Base-by-base conservation (phyloP, 2,113 vertebrate species). In the Delphinapterus leucas region DNA sequence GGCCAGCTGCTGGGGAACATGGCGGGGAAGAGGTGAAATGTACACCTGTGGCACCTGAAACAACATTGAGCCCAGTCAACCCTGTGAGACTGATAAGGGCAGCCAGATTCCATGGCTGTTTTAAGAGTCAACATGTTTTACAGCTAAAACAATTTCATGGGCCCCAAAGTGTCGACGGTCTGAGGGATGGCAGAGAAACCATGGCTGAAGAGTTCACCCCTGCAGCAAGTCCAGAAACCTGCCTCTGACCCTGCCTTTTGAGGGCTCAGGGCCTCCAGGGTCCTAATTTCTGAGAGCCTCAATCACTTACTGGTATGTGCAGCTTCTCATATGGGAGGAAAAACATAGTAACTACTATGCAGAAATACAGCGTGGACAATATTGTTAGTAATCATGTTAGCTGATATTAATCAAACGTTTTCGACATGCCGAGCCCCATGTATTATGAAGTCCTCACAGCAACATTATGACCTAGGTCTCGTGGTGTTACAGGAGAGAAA, bases 1-100 rank as follows among this genome's bases (percentile, higher is more conserved):
- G 89, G 23, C 26, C 82, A 86, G 93, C 71, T 77, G 86, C n/a
- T 60, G 36, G 36, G 25, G 0, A 12, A 76, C 85, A 47, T 15
- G 0, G 1, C 0, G 0, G 33, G 80, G 70, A 81, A 41, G 87
- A 17, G 15, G 21, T 20, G 2, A 93, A 85, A 58, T 2, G 25
- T 3, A 81, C 3, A 67, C 87, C 92, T 77, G 76, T 23, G 53
- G 18, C 92, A 86, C 71, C 96, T 82, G 90, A 88, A 95, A 91
- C 5, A 96, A 95, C 79, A 91, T 12, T 0, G 44, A 36, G 18
- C 11, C 53, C 81, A 26, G 11, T 44, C 58, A 71, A 33, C 38
- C 31, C 77, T 7, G 1, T 17, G 71, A 93, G 76, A 33, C 77
- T 74, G 85, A 79, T 20, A 70, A 96, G 49, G 21, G n/a, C 49